Conservation (phyloP, 2,888 invertebrate species). For the Toxonevra muliebris region DNA sequence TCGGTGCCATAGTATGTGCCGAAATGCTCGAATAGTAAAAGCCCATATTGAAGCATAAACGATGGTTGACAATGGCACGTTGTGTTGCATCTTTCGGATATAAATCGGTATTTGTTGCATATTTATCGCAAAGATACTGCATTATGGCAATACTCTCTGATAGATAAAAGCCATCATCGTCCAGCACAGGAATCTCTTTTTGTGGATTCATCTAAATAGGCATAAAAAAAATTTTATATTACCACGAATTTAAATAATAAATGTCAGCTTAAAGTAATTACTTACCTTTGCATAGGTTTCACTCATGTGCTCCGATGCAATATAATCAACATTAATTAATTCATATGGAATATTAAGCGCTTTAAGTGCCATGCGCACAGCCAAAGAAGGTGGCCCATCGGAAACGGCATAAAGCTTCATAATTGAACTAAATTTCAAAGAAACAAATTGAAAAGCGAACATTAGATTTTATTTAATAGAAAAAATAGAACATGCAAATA, state of each 20-base stretch:
- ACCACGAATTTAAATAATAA: background rate
- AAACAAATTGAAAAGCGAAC: background rate
- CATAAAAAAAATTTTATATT: background rate
- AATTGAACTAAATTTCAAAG: slow-evolving; percentile 45
- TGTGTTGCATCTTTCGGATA: slow-evolving; percentile 77
- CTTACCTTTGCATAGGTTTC: slow-evolving; percentile 74
- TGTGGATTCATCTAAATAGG: slow-evolving; percentile 75
- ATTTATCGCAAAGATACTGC: slow-evolving; percentile 80
- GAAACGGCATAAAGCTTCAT: slow-evolving; percentile 78
- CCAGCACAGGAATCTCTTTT: slow-evolving; percentile 80
- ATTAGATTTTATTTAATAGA: background rate
- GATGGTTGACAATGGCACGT: slow-evolving; percentile 81
- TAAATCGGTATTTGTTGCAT: slow-evolving; percentile 71
- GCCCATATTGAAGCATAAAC: slow-evolving; percentile 80
- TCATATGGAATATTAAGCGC: slow-evolving; percentile 73
- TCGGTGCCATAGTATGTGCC: slow-evolving; percentile 71
- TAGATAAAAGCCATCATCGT: slow-evolving; percentile 80
- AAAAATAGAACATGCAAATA: background rate
- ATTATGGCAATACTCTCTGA: slow-evolving; percentile 77
- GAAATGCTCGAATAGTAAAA: slow-evolving; percentile 77
- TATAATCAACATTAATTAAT: slow-evolving; percentile 74
- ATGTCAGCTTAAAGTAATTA: background rate
- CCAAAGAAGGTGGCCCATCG: slow-evolving; percentile 81
- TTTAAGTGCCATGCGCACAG: slow-evolving; percentile 75
- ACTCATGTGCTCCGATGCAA: slow-evolving; percentile 78